phyloP scores from a whole-genome alignment of 1,140 invertebrate genomes.

The Phenacoccus solenopsis region DNA sequence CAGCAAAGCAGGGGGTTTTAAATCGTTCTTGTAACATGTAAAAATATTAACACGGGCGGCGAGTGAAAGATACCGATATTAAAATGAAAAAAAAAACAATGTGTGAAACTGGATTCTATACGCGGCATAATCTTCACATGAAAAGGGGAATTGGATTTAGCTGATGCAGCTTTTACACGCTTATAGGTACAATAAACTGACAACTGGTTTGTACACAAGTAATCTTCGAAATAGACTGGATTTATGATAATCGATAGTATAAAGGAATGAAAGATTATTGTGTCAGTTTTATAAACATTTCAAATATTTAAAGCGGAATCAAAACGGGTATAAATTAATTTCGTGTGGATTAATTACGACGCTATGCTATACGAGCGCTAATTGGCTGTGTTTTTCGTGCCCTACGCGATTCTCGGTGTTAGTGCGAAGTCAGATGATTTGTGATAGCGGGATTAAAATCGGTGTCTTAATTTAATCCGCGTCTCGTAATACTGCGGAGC shows the following conservation, averaged over 20 bases:
- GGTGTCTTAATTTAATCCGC: background rate
- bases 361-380: background rate
- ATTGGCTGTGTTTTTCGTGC: too few relatives aligned
- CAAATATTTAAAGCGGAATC: background rate
- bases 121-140: background rate
- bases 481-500: too few relatives aligned
- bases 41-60: background rate
- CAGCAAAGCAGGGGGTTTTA: background rate
- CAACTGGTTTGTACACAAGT: background rate
- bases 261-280: background rate
- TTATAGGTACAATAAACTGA: background rate
- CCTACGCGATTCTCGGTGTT: too few relatives aligned
- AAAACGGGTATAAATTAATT: background rate
- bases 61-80: background rate
- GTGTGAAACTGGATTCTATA: background rate
- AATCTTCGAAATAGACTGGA: background rate
- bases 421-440: background rate
- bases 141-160: background rate
- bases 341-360: background rate
- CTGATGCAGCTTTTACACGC: background rate
- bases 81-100: slow-evolving; percentile 4
- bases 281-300: slow-evolving; percentile 3
- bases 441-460: background rate
- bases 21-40: background rate
- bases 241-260: background rate